Base-by-base conservation (phyloP, 2,113 vertebrate genomes). In the Lota lota region DNA sequence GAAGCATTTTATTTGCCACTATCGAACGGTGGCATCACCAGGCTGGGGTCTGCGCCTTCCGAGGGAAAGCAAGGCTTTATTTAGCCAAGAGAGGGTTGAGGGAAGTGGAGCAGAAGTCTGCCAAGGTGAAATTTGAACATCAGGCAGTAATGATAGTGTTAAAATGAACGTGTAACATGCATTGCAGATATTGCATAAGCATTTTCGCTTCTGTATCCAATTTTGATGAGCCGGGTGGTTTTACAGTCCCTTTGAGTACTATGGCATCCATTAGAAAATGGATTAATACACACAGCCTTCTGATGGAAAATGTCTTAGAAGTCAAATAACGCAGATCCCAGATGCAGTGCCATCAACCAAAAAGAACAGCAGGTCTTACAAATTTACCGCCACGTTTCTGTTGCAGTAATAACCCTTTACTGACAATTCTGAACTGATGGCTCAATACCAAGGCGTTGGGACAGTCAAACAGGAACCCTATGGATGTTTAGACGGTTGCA, bases 221-320 rank as follows among this genome's bases (percentile, higher is more conserved):
- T 51, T 66, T 61, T 22, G 56, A 8, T 21, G 69, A 24, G 73
- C 73, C 71, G 71, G 72, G 77, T 73, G 63, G 81, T 77, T 64
- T 28, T 64, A 24, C 6, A 69, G 72, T 76, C 76, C 76, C 83
- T 95, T 95, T 96, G 94, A 96, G 95, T 90, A 89, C 91, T 91
- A 79, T 67, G 79, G 72, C 21, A 51, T 74, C 60, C 63, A 64
- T 69, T 66, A 62, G 24, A 47, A 47, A 47, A 47, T 33, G 40
- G 12, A 47, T 47, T 10, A 14, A 47, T 47, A 47, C 40, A 47
- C 12, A 47, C 40, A 47, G 40, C 40, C 12, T 47, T 47, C 8
- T 14, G 40, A 47, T 11, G 1, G 40, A 47, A 47, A 12, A 47
- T 14, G 40, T 47, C 40, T 47, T 47, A 47, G 36, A 40, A 40